phyloP scores from a whole-genome alignment of 2,888 invertebrate genomes.

The Atethmia centrago region DNA sequence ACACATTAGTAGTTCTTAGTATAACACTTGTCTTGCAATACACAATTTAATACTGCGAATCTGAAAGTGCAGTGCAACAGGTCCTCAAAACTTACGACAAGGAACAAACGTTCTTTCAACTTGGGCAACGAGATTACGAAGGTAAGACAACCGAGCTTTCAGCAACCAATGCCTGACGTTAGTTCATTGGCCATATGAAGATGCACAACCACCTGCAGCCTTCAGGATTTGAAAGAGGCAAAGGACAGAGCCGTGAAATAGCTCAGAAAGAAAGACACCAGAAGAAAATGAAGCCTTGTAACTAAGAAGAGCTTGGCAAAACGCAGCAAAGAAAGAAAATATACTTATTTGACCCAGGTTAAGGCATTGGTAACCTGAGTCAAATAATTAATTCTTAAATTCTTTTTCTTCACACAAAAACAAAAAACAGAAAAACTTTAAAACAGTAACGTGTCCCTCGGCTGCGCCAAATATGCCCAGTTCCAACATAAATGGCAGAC shows the following conservation, averaged over 20 bases:
- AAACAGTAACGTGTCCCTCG: not conserved
- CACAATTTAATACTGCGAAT: not conserved
- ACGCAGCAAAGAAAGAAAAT: not conserved
- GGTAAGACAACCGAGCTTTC: not conserved
- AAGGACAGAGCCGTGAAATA: not conserved
- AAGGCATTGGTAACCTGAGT: too few species aligned
- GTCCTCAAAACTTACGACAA: not conserved
- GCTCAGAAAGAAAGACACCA: not conserved
- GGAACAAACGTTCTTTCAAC: not conserved
- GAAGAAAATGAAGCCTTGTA: not conserved
- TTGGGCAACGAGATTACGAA: not conserved
- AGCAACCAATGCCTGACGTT: not conserved
- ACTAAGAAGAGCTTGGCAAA: not conserved
- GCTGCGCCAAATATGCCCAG: not conserved
- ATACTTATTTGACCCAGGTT: not conserved
- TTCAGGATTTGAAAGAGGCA: too few species aligned
- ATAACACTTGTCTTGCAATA: too few species aligned
- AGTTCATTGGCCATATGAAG: not conserved
- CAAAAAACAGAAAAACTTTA: not conserved
- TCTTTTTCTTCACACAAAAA: not conserved
- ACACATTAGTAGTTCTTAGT: too few species aligned
- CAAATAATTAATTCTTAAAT: too few species aligned
- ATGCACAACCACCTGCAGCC: too few species aligned
- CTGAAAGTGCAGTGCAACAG: not conserved
- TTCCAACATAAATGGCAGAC: not conserved